Percentiles rank a stretch among this genome's conserved stretches.
Conservation (phyloP, 2,888 invertebrate species). For the Elegia similella region DNA sequence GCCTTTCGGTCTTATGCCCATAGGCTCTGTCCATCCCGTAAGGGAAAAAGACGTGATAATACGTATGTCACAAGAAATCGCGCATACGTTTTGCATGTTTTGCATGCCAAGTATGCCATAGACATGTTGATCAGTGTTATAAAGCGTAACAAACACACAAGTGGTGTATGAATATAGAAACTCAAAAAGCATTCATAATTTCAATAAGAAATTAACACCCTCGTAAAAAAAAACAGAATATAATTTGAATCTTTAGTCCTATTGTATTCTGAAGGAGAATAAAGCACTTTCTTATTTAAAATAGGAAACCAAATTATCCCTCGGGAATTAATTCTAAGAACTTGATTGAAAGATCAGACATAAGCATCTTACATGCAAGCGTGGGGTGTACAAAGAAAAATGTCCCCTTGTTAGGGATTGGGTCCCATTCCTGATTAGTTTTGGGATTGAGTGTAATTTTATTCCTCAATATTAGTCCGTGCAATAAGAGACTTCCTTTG, state of each 20-base stretch:
- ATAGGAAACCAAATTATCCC: neutral
- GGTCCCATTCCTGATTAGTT: conserved; percentile 16
- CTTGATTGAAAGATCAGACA: conserved; percentile 3
- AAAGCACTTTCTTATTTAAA: neutral
- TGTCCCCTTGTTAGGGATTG: conserved; percentile 14
- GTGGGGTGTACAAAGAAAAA: conserved; percentile 11
- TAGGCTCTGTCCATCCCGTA: too few relatives aligned
- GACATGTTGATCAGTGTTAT: too few relatives aligned
- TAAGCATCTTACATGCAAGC: conserved; percentile 4
- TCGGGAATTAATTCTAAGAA: neutral
- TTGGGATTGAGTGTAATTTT: conserved; percentile 17
- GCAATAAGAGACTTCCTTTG: neutral
- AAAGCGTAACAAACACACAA: too few relatives aligned
- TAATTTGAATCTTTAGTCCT: neutral
- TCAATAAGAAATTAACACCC: too few relatives aligned
- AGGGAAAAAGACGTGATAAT: too few relatives aligned
- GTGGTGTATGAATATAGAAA: too few relatives aligned
- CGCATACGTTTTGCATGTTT: too few relatives aligned
- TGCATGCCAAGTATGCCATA: too few relatives aligned
- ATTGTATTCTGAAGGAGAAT: neutral
- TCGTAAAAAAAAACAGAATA: neutral
- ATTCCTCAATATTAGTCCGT: conserved; percentile 10
- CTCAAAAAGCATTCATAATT: too few relatives aligned
- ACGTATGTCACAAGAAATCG: too few relatives aligned
- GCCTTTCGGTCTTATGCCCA: too few relatives aligned